Conservation (phyloP, 2,888 invertebrate genomes). For the Sicus ferrugineus region DNA sequence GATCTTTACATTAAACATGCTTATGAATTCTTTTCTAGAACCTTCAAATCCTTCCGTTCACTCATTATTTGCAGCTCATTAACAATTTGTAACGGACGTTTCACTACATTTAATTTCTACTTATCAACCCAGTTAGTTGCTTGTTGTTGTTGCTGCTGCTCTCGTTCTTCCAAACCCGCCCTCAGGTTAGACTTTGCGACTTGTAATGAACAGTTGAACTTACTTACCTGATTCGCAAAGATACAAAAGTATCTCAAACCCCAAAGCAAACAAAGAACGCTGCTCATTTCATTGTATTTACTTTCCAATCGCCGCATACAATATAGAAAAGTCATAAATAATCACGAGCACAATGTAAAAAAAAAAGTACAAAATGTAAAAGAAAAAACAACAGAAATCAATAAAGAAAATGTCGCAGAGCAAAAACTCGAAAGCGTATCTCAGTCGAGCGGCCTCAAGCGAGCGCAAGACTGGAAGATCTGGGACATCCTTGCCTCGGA, state of each 20-base stretch:
- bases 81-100: constrained; percentile 14
- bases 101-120: neutral
- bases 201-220: neutral
- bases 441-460: too few relatives aligned
- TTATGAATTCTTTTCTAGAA: neutral
- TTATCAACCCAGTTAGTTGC: neutral
- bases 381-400: constrained; percentile 18
- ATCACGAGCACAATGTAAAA: constrained; percentile 5
- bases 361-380: constrained; percentile 1
- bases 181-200: neutral
- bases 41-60: neutral
- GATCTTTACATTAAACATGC: too few relatives aligned
- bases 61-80: neutral
- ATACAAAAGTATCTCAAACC: constrained; percentile 12
- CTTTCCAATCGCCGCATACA: constrained; percentile 4
- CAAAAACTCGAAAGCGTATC: constrained; percentile 11
- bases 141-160: neutral
- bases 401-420: constrained; percentile 30
- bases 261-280: neutral
- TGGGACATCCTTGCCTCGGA: neutral
- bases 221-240: neutral
- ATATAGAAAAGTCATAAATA: constrained; percentile 30
- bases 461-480: too few relatives aligned
- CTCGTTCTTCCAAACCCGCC: neutral
- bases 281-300: neutral